Evolutionary conservation across 2,888 invertebrate species (phyloP).

Genomic region (Itoplectis maculator): DNA sequence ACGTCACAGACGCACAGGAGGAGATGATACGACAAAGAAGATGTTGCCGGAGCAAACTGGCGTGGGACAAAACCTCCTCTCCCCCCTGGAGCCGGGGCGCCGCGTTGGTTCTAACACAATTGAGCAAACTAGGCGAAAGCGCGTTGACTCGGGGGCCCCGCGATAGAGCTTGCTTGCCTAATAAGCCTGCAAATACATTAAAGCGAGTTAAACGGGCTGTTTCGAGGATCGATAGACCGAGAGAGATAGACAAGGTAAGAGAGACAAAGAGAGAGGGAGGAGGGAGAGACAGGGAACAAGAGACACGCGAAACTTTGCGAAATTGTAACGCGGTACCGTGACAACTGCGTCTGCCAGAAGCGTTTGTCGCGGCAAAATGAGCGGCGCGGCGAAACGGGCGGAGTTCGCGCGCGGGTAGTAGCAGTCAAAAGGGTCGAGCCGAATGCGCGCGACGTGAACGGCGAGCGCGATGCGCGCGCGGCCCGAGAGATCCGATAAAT

Average conservation of each 20-base stretch:
- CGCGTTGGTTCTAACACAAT: background rate
- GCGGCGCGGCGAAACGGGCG: background rate
- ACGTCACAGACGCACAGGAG: too few relatives aligned
- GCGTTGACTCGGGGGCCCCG: slow-evolving; percentile 4
- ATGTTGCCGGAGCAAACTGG: too few relatives aligned
- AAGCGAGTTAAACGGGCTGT: background rate
- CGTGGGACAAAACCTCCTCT: too few relatives aligned
- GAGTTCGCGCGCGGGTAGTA: background rate
- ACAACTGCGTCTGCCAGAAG: slow-evolving; percentile 15
- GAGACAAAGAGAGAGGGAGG: too few relatives aligned
- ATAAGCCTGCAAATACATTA: slow-evolving; percentile 43
- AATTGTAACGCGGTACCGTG: slow-evolving; percentile 9
- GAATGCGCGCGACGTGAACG: slow-evolving; percentile 2
- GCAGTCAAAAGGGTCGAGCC: slow-evolving; percentile 25
- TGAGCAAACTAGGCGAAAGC: background rate
- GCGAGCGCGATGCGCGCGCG: slow-evolving; percentile 14
- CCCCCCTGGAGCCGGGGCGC: background rate
- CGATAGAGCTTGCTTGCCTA: slow-evolving; percentile 29
- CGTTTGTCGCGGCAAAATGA: slow-evolving; percentile 13
- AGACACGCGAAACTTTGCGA: slow-evolving; percentile 9
- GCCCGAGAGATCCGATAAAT: slow-evolving; percentile 35
- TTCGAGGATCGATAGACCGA: background rate
- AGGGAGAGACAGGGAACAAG: background rate
- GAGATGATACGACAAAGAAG: too few relatives aligned
- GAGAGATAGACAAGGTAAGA: too few relatives aligned